Conservation (phyloP, 2,113 vertebrate species). For the Corapipo altera region DNA sequence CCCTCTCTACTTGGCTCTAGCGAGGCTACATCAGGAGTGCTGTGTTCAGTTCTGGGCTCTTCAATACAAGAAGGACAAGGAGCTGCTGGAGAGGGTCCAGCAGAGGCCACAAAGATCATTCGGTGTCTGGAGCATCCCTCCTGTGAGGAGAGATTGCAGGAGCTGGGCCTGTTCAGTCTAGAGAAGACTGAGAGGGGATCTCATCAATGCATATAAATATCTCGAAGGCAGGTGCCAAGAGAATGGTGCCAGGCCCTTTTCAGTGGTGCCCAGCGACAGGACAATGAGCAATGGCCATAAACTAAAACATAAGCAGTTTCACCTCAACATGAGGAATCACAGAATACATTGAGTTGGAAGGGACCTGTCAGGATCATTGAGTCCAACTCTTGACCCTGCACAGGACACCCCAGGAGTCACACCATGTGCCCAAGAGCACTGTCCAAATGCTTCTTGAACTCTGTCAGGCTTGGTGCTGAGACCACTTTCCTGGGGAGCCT, state of each 20-base stretch:
- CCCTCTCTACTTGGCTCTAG: neutral
- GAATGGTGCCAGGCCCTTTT: neutral
- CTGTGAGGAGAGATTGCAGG: neutral
- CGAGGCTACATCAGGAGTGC: neutral
- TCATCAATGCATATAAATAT: neutral
- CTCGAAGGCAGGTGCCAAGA: neutral
- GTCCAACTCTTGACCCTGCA: neutral
- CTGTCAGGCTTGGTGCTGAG: neutral
- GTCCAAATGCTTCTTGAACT: neutral
- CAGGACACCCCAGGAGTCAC: neutral
- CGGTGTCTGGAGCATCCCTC: neutral
- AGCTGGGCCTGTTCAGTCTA: neutral
- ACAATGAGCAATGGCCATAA: neutral
- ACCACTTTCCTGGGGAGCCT: neutral
- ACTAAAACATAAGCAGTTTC: neutral
- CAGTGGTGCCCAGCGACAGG: neutral
- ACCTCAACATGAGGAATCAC: neutral
- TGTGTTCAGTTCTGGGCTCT: neutral
- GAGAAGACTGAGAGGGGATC: neutral
- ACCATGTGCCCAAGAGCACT: neutral
- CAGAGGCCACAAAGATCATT: neutral
- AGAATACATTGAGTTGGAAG: neutral
- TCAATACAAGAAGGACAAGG: neutral
- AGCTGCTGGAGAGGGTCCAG: neutral
- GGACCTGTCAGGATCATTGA: neutral